These are phyloP conservation scores for Indri indri DNA, from an alignment of 2,113 vertebrate species.

Conservation along the genomic window DNA sequence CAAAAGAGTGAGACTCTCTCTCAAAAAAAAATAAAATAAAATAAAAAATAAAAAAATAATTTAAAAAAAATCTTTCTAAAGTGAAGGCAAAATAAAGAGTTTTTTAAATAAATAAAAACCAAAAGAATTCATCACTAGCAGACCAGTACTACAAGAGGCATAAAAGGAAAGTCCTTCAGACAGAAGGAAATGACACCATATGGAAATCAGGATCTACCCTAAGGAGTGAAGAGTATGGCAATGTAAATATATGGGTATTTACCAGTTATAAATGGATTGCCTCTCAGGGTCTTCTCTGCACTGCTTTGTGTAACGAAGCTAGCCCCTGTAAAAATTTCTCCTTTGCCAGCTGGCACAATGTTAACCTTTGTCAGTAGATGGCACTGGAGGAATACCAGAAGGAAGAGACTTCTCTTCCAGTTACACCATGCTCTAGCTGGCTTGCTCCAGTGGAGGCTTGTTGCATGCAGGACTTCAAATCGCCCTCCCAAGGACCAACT, in stretches of 20 bases:
- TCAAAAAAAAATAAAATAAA: no score
- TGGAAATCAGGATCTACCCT: background rate
- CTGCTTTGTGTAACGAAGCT: background rate
- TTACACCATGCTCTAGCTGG: background rate
- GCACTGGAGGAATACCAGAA: background rate
- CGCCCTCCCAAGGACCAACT: background rate
- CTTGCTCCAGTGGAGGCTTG: background rate
- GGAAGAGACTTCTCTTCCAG: background rate
- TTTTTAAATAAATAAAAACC: background rate
- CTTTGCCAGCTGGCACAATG: background rate
- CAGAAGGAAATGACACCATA: background rate
- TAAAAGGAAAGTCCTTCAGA: background rate
- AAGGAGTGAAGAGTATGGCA: background rate
- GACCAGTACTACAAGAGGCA: background rate
- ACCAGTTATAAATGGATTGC: background rate
- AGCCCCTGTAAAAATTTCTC: background rate
- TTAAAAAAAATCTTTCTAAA: background rate
- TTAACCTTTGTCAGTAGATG: conserved; percentile 22
- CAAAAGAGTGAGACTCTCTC: no score
- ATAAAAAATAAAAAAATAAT: background rate
- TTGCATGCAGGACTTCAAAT: background rate
- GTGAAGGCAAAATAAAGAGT: background rate
- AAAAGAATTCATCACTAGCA: background rate
- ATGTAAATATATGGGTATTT: background rate
- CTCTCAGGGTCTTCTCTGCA: background rate